A percentile compares a stretch with the other conserved stretches of the same genome.
phyloP scores from a whole-genome alignment of 2,888 invertebrate species.

The Capitulum mitella region DNA sequence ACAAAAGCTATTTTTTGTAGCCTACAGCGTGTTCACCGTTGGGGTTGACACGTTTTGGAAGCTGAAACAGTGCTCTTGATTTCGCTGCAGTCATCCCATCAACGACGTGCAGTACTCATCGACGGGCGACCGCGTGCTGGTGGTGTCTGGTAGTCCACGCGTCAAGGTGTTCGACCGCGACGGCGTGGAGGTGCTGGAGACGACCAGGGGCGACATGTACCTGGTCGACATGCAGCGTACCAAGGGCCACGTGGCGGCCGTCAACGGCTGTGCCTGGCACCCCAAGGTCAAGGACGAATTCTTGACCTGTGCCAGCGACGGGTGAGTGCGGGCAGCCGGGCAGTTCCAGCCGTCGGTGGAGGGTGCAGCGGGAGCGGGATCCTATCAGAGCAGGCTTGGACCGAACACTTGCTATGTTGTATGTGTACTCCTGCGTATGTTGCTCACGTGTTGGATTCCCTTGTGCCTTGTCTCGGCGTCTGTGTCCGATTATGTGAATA shows the following conservation, averaged over 20 bases:
- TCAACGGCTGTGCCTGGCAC: conserved; percentile 90
- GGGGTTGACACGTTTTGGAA: no score
- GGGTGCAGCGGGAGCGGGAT: no score
- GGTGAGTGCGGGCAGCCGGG: conserved; percentile 50
- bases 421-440: no score
- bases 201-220: conserved; percentile 92
- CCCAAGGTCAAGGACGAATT: conserved; percentile 86
- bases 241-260: conserved; percentile 86
- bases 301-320: conserved; percentile 87
- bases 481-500: no score
- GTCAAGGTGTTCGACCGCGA: conserved; percentile 92
- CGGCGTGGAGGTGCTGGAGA: conserved; percentile 86
- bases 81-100: conserved; percentile 77
- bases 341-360: no score
- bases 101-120: conserved; percentile 80
- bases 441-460: no score
- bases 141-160: conserved; percentile 76
- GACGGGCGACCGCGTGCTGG: conserved; percentile 87
- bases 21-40: no score
- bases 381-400: no score
- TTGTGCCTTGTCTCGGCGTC: no score
- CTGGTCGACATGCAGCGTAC: conserved; percentile 88
- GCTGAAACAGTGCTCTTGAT: no score
- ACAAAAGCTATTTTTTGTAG: no score
- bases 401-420: no score